These are phyloP conservation scores for Sebastes wilsoni DNA, from an alignment of 2,797 vertebrate genomes.

Conservation along the genomic window DNA sequence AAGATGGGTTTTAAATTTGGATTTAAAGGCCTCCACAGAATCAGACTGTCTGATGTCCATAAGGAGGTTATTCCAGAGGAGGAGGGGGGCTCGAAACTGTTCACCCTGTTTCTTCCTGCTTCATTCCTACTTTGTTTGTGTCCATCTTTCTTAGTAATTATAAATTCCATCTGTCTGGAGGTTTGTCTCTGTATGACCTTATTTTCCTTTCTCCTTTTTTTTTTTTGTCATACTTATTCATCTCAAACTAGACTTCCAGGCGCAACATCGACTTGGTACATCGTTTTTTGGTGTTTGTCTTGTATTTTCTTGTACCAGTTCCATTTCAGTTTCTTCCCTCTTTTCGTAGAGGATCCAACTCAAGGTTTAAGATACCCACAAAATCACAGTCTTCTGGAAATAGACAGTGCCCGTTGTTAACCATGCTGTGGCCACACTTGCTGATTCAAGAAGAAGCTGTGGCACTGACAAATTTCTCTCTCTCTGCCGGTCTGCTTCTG, in stretches of 20 bases:
- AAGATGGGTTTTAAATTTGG: no score
- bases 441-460: constrained; percentile 75
- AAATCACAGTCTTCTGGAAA: constrained; percentile 81
- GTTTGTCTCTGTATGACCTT: constrained; percentile 4
- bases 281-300: constrained; percentile 33
- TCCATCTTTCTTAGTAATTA: constrained; percentile 16
- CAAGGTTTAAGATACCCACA: constrained; percentile 73
- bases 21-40: no score
- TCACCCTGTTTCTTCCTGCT: background rate
- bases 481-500: constrained; percentile 32
- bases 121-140: background rate
- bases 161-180: constrained; percentile 24
- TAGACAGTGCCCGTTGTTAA: constrained; percentile 76
- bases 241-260: constrained; percentile 12
- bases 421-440: constrained; percentile 73
- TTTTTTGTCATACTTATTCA: constrained; percentile 26
- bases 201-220: background rate
- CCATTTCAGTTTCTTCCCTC: constrained; percentile 52
- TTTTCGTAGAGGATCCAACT: constrained; percentile 54
- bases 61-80: no score
- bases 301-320: constrained; percentile 43
- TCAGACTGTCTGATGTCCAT: background rate
- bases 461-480: constrained; percentile 61
- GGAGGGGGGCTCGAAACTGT: background rate
- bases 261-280: constrained; percentile 1